Conservation (phyloP, 2,797 vertebrate species). For the Poeciliopsis gracilis region DNA sequence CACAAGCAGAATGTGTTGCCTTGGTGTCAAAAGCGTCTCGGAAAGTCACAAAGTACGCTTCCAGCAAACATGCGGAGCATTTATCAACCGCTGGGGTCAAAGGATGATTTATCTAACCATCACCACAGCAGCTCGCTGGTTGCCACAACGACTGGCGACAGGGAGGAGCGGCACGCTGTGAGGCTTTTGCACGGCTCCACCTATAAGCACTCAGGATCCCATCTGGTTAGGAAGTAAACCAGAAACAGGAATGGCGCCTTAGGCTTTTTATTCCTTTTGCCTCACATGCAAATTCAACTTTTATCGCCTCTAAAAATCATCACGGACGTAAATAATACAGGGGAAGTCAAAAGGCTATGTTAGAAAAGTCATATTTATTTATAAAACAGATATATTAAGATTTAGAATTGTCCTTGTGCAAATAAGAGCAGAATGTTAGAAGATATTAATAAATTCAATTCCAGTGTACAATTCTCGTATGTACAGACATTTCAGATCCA, state of each 20-base stretch:
- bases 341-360: not conserved
- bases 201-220: conserved; percentile 16
- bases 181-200: conserved; percentile 24
- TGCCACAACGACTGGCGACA: conserved; percentile 23
- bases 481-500: not conserved
- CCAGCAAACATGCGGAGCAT: not conserved
- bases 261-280: not conserved
- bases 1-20: conserved; percentile 21
- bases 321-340: not conserved
- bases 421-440: conserved; percentile 45
- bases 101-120: conserved; percentile 34
- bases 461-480: conserved; percentile 11
- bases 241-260: conserved; percentile 18
- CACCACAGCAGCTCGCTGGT: conserved; percentile 34
- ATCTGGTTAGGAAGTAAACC: not conserved
- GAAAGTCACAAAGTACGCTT: conserved; percentile 11
- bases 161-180: conserved; percentile 38
- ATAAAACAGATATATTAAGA: conserved; percentile 69
- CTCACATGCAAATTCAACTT: not conserved
- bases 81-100: conserved; percentile 13
- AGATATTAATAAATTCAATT: conserved; percentile 42
- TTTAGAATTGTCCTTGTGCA: conserved; percentile 58
- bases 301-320: not conserved
- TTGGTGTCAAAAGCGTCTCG: conserved; percentile 16
- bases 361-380: conserved; percentile 64